Evolutionary conservation across 2,797 vertebrate genomes (phyloP).

Genomic region (Peromyscus melanophrys): DNA sequence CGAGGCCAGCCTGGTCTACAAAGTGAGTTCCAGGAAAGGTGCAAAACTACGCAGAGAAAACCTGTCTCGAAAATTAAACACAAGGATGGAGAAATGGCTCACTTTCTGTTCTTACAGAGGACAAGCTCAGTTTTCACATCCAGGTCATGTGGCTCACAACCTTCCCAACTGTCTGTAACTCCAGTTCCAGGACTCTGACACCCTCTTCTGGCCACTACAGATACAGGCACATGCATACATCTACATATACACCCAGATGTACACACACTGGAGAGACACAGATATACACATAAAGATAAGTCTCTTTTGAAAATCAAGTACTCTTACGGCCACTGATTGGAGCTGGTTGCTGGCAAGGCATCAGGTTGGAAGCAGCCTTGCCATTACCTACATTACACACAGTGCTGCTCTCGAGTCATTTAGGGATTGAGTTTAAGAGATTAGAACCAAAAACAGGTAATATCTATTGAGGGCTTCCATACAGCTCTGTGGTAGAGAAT

Average conservation of each 20-base stretch:
- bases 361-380: background rate
- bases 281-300: background rate
- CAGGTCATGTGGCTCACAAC: background rate
- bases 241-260: background rate
- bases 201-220: no score
- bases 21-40: no score
- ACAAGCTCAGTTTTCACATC: background rate
- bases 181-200: background rate
- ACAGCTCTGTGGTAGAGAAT: background rate
- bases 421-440: background rate
- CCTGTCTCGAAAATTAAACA: constrained; percentile 18
- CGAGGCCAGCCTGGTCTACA: no score
- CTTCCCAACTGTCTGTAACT: background rate
- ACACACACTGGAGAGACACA: background rate
- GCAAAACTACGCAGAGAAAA: no score
- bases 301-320: constrained; percentile 33
- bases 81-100: background rate
- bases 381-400: background rate
- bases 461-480: background rate
- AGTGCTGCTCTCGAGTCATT: background rate
- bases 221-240: background rate
- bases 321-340: background rate
- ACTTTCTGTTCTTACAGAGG: background rate
- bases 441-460: background rate
- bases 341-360: background rate